These are phyloP conservation scores for Mustelus asterias DNA, from an alignment of 2,113 vertebrate species.

Conservation along the genomic window DNA sequence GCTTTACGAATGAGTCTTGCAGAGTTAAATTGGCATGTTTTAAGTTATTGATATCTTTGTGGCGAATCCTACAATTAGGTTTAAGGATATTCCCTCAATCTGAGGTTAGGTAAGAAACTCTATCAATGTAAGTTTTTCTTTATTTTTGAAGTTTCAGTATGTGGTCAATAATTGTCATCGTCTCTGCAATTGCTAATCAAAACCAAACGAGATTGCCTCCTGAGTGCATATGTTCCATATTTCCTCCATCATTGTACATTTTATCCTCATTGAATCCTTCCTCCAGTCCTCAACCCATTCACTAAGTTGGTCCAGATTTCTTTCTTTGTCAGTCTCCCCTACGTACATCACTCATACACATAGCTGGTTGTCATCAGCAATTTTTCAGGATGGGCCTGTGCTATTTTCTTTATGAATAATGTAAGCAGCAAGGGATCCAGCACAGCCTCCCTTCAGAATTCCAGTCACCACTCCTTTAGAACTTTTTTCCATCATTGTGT, in stretches of 20 bases:
- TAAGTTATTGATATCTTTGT: neutral
- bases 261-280: constrained; percentile 20
- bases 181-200: neutral
- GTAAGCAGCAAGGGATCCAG: neutral
- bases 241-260: neutral
- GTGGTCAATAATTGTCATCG: constrained; percentile 14
- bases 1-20: neutral
- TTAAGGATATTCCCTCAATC: neutral
- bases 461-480: neutral
- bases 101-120: neutral
- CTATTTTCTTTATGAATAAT: neutral
- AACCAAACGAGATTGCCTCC: neutral
- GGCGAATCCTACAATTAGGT: neutral
- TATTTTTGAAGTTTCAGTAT: neutral
- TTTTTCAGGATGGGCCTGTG: neutral
- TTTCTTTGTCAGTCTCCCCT: neutral
- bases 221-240: neutral
- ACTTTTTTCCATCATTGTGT: too few relatives aligned
- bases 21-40: neutral
- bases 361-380: neutral
- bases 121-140: neutral
- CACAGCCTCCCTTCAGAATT: neutral
- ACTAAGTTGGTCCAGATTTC: neutral
- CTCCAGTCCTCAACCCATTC: neutral
- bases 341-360: neutral